phyloP scores from a whole-genome alignment of 1,140 invertebrate genomes.

The Drosophila ironensis region DNA sequence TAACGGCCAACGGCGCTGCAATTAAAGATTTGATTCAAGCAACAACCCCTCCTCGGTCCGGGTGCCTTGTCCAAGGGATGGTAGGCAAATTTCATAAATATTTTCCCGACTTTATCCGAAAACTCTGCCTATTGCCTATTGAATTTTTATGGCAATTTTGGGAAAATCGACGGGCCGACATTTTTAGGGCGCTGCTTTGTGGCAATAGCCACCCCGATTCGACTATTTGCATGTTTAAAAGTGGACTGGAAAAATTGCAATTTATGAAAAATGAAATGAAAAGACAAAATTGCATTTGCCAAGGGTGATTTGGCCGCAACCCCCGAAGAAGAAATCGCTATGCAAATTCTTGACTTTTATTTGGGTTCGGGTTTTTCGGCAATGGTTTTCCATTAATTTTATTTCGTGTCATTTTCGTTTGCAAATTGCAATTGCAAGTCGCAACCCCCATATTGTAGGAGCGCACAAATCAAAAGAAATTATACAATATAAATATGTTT shows the following conservation, averaged over 20 bases:
- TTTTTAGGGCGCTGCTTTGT: conserved; percentile 53
- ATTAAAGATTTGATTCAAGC: conserved; percentile 55
- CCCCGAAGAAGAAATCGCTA: conserved; percentile 33
- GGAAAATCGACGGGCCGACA: conserved; percentile 47
- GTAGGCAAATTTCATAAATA: conserved; percentile 61
- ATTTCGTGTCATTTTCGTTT: conserved; percentile 23
- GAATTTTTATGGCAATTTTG: conserved; percentile 77
- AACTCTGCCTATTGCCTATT: conserved; percentile 61
- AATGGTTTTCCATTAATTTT: conserved; percentile 30
- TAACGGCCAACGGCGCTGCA: conserved; percentile 42
- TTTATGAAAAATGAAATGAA: conserved; percentile 69
- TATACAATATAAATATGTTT: conserved; percentile 63
- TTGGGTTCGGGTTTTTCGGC: conserved; percentile 17
- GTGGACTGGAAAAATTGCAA: conserved; percentile 46
- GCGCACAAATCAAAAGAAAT: conserved; percentile 68
- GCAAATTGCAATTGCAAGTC: background rate
- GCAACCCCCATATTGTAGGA: conserved; percentile 23
- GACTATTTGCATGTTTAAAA: conserved; percentile 81
- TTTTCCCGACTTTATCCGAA: conserved; percentile 23
- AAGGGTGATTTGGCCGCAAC: conserved; percentile 47
- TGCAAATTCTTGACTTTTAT: conserved; percentile 29
- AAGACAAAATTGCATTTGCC: conserved; percentile 35
- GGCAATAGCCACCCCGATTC: conserved; percentile 17
- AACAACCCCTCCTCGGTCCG: conserved; percentile 25
- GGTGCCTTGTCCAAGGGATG: conserved; percentile 19